Evolutionary conservation across 2,888 invertebrate genomes (phyloP).

Genomic region (Papilio protenor): DNA sequence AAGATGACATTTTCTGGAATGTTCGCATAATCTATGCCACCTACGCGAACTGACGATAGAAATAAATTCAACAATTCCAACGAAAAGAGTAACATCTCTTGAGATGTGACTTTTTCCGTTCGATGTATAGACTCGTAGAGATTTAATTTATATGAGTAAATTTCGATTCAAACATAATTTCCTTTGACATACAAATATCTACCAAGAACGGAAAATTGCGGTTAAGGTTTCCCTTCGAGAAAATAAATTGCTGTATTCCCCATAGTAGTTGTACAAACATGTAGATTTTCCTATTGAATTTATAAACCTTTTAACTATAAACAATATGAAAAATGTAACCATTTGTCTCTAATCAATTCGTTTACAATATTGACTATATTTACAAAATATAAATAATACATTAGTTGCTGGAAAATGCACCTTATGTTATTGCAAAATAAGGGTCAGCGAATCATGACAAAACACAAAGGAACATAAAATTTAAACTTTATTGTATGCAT

Average conservation of each 20-base stretch:
- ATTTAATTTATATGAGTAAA: no score
- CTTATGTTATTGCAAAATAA: not conserved
- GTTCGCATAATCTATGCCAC: not conserved
- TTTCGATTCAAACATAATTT: not conserved
- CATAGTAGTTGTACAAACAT: not conserved
- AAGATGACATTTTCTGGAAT: slow-evolving; percentile 7
- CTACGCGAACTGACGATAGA: not conserved
- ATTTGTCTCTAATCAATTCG: not conserved
- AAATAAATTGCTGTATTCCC: not conserved
- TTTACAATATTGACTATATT: not conserved
- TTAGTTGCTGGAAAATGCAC: not conserved
- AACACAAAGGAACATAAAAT: slow-evolving; percentile 11
- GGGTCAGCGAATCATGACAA: not conserved
- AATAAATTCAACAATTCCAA: not conserved
- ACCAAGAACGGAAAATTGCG: not conserved
- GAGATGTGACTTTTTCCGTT: not conserved
- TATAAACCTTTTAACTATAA: not conserved
- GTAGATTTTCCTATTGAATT: not conserved
- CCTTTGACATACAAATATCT: not conserved
- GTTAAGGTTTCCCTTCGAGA: slow-evolving; percentile 44
- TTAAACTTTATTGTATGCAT: not conserved
- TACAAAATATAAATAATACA: not conserved
- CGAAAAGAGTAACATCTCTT: not conserved
- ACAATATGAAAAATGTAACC: not conserved
- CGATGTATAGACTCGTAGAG: not conserved